phyloP scores from a whole-genome alignment of 2,797 vertebrate species.

The Pangasius larnaudii region DNA sequence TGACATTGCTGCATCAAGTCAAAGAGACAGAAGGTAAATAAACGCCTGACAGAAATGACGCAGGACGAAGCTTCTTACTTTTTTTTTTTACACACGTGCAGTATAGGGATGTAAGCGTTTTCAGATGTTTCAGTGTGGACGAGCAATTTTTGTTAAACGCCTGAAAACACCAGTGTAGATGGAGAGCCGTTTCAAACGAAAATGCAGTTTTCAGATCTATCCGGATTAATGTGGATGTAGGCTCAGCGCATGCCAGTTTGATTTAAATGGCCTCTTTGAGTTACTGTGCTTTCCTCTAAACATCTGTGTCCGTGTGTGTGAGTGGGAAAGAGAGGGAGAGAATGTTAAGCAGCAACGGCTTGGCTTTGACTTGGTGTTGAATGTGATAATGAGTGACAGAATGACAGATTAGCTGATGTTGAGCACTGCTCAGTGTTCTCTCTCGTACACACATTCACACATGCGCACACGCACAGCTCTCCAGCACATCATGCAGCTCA shows the following conservation, averaged over 20 bases:
- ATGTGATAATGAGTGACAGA: conserved; percentile 38
- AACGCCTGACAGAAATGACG: too few relatives aligned
- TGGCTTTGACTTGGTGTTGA: conserved; percentile 8
- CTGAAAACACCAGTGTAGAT: too few relatives aligned
- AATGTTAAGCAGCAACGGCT: conserved; percentile 14
- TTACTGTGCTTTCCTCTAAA: not conserved
- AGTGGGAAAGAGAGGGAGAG: not conserved
- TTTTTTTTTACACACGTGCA: too few relatives aligned
- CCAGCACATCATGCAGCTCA: conserved; percentile 20
- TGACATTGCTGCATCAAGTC: too few relatives aligned
- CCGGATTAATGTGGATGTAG: too few relatives aligned
- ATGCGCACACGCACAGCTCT: not conserved
- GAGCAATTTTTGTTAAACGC: too few relatives aligned
- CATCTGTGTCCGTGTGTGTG: conserved; percentile 13
- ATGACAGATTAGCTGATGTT: conserved; percentile 28
- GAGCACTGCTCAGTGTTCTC: not conserved
- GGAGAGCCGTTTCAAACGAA: too few relatives aligned
- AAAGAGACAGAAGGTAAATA: too few relatives aligned
- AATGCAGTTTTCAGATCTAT: too few relatives aligned
- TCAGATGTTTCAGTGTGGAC: too few relatives aligned
- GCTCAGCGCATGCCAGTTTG: not conserved
- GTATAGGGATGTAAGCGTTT: too few relatives aligned
- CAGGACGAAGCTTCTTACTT: too few relatives aligned
- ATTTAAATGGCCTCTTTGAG: conserved; percentile 24
- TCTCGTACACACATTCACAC: not conserved